Conservation (phyloP, 2,888 invertebrate species). For the Ornithoptera priamus region DNA sequence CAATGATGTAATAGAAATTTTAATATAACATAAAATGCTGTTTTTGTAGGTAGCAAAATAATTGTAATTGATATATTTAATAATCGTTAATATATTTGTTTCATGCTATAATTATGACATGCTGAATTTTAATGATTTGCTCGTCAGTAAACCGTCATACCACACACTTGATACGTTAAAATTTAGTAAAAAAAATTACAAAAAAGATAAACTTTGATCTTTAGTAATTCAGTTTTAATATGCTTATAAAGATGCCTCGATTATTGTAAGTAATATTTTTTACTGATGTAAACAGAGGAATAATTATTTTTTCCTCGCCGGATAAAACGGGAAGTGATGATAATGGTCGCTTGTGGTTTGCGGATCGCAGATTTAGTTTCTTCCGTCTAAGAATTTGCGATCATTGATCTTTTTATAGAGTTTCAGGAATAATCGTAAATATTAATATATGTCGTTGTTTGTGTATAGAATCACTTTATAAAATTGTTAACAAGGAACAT, state of each 20-base stretch:
- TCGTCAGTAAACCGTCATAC: neutral
- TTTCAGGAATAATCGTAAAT: neutral
- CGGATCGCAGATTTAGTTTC: slow-evolving; percentile 25
- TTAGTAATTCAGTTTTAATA: too few species aligned
- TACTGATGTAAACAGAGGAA: neutral
- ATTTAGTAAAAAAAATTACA: neutral
- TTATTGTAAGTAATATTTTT: neutral
- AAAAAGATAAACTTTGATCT: too few species aligned
- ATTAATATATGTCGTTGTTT: neutral
- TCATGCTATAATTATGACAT: too few species aligned
- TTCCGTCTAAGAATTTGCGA: slow-evolving; percentile 8
- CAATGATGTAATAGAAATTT: too few species aligned
- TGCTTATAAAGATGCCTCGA: too few species aligned
- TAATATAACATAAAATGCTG: too few species aligned
- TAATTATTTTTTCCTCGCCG: slow-evolving; percentile 13
- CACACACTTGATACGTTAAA: neutral
- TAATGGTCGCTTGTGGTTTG: slow-evolving; percentile 27
- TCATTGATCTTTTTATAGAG: neutral
- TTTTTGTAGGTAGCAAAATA: too few species aligned
- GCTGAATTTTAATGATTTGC: too few species aligned
- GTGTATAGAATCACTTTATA: too few species aligned
- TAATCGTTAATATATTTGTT: too few species aligned
- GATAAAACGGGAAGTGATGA: slow-evolving; percentile 8
- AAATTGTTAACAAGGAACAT: too few species aligned
- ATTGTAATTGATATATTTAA: too few species aligned